A percentile compares a stretch with the other conserved stretches of the same genome.
phyloP scores from a whole-genome alignment of 30 jellyfish, hydroid and myxozoan genomes.

The Hydractinia echinata region DNA sequence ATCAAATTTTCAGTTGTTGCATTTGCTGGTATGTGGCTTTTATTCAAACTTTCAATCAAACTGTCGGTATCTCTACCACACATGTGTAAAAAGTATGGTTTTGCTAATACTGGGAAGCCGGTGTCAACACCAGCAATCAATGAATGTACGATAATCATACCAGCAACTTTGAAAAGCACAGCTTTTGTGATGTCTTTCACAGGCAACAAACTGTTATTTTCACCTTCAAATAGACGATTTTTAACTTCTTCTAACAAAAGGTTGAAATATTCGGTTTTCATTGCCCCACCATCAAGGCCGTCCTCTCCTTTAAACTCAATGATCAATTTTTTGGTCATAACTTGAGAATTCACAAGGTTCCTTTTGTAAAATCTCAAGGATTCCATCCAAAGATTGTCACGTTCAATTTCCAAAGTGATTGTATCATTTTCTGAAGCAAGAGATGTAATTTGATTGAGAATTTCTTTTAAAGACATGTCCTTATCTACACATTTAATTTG shows the following conservation, averaged over 20 bases:
- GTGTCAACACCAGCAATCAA: neutral
- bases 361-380: constrained; percentile 14
- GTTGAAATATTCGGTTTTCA: constrained; percentile 14
- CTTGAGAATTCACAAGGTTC: neutral
- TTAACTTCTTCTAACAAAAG: constrained; percentile 3
- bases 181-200: constrained; percentile 11
- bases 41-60: no score
- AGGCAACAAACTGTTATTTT: constrained; percentile 3
- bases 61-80: no score
- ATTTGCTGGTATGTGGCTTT: no score
- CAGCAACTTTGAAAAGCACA: constrained; percentile 1
- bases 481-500: no score
- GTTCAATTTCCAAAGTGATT: neutral
- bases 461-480: no score
- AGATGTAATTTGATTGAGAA: no score
- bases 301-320: constrained; percentile 15
- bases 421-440: no score
- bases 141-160: neutral
- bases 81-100: no score
- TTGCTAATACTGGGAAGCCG: no score
- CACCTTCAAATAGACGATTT: constrained; percentile 23
- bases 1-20: no score
- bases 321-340: neutral
- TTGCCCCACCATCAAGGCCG: constrained; percentile 32
- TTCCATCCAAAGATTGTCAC: constrained; percentile 21